phyloP scores from a whole-genome alignment of 1,140 invertebrate genomes.

The Heliconius melpomene region DNA sequence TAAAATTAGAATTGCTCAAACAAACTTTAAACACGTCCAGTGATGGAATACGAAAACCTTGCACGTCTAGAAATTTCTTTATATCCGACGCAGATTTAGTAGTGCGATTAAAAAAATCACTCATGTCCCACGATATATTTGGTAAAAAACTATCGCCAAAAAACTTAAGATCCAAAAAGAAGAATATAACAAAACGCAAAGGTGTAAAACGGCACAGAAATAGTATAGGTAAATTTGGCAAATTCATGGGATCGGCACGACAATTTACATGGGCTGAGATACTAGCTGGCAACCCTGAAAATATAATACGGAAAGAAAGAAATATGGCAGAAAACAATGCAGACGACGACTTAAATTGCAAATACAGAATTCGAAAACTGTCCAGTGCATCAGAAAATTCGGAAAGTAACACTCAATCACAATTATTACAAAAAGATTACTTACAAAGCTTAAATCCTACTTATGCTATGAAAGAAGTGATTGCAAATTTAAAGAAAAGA shows the following conservation, averaged over 20 bases:
- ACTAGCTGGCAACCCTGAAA: constrained; percentile 81
- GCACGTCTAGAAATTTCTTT: constrained; percentile 76
- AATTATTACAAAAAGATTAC: constrained; percentile 73
- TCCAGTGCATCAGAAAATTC: constrained; percentile 65
- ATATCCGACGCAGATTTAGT: constrained; percentile 76
- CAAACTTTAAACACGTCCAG: constrained; percentile 73
- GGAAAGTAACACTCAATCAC: constrained; percentile 64
- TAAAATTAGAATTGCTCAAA: constrained; percentile 75
- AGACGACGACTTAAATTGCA: constrained; percentile 69
- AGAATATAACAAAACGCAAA: constrained; percentile 71
- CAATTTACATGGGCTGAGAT: constrained; percentile 83
- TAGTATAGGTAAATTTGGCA: constrained; percentile 77
- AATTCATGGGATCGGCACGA: constrained; percentile 78
- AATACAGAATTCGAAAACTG: constrained; percentile 75
- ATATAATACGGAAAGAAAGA: constrained; percentile 79
- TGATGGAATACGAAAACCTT: constrained; percentile 74
- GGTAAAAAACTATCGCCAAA: constrained; percentile 77
- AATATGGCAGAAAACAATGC: constrained; percentile 63
- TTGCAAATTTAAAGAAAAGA: constrained; percentile 75
- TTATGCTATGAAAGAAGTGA: constrained; percentile 82
- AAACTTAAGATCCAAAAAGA: constrained; percentile 78
- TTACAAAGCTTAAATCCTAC: constrained; percentile 80
- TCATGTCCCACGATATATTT: constrained; percentile 72
- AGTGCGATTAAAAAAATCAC: constrained; percentile 70
- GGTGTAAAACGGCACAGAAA: constrained; percentile 70